Base-by-base conservation (phyloP, 2,797 vertebrate species). In the Clarias platycephalus region DNA sequence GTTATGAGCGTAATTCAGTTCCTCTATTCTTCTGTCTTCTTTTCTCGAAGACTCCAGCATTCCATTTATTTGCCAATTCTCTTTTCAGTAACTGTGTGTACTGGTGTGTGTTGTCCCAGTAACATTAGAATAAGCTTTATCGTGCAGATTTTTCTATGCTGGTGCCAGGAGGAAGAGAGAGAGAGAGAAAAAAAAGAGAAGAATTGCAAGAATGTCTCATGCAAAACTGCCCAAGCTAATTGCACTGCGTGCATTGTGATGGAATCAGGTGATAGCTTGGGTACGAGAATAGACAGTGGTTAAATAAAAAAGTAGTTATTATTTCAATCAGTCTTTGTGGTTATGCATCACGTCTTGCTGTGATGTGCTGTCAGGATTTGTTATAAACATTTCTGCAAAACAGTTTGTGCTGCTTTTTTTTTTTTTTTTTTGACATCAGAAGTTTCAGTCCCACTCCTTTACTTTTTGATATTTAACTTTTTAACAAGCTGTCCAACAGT, bases 51-150 rank as follows among this genome's bases (percentile, higher is more conserved):
- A 92, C 91, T 91, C 91, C 88, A 91, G 91, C 91, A 90, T 84
- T 89, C 85, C 89, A 92, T 92, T 92, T 85, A 80, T 91, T 91
- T 84, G 84, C 92, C 92, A 86, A 87, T 87, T 93, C 91, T 91
- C 89, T 88, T 88, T 89, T 88, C 86, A 89, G 82, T 60, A 18
- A 55, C 68, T 89, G 83, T 86, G 64, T 49, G 18, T 40, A 84
- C 77, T 64, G 44, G 28, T 16, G 80, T 70, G 84, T 55, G 82
- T 55, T 81, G 84, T 85, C 79, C 60, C 84, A 49, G 74, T 84
- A 82, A 67, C 63, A 70, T 71, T 10, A 60, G 70, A 87, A 68
- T 67, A 70, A 70, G 64, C 80, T 81, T 68, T 68, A 81, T 57
- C 26, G 20, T 68, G 64, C 64, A 72, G 80, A 83, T 83, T 81